Conservation (phyloP, 1,140 invertebrate genomes). For the Pachyrhynchus sulphureomaculatus region DNA sequence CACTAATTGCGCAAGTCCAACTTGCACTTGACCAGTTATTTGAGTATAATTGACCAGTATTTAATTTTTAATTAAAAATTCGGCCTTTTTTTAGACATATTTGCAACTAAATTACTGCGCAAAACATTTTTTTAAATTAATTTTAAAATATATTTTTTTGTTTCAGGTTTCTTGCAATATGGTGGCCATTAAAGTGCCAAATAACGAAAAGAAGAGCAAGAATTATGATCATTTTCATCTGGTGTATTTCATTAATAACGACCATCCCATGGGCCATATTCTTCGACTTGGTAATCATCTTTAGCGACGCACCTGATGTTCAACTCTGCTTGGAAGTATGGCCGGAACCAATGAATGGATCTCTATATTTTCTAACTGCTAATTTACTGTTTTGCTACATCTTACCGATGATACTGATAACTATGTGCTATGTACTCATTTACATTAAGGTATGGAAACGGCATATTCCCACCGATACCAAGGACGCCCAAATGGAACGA, state of each 20-base stretch:
- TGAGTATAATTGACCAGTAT: too few species aligned
- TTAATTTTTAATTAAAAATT: too few species aligned
- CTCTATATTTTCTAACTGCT: slow-evolving; percentile 84
- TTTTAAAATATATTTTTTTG: slow-evolving; percentile 43
- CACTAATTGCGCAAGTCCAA: too few species aligned
- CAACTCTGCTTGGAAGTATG: slow-evolving; percentile 81
- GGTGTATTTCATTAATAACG: slow-evolving; percentile 80
- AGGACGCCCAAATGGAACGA: slow-evolving; percentile 87
- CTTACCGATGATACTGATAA: slow-evolving; percentile 88
- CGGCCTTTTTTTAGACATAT: too few species aligned
- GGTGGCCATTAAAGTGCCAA: slow-evolving; percentile 89
- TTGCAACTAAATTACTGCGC: too few species aligned
- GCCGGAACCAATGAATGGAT: slow-evolving; percentile 76
- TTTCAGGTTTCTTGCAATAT: slow-evolving; percentile 93
- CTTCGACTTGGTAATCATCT: slow-evolving; percentile 79
- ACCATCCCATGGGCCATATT: slow-evolving; percentile 89
- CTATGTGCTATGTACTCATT: slow-evolving; percentile 89
- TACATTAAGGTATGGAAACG: slow-evolving; percentile 89
- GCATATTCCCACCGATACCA: slow-evolving; percentile 85
- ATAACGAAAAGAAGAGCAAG: slow-evolving; percentile 83
- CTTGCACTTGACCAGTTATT: too few species aligned
- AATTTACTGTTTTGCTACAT: slow-evolving; percentile 90
- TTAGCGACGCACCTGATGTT: slow-evolving; percentile 68
- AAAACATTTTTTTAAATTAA: too few species aligned
- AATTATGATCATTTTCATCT: slow-evolving; percentile 87